Base-by-base conservation (phyloP, 2,113 vertebrate genomes). In the Corvus hawaiiensis region DNA sequence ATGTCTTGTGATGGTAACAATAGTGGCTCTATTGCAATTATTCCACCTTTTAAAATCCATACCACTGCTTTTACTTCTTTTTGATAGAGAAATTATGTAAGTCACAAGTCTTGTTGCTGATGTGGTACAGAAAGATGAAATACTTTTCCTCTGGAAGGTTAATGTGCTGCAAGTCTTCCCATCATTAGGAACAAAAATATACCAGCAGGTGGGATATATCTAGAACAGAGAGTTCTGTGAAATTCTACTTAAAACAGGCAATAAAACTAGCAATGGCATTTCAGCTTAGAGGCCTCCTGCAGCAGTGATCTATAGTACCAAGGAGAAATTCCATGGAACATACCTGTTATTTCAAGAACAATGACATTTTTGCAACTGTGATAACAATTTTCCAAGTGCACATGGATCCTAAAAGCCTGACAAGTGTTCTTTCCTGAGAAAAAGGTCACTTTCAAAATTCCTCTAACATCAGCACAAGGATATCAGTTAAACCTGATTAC, bases 101-200 rank as follows among this genome's bases (percentile, higher is more conserved):
- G 76, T 59, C 55, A 27, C 1, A 16, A 69, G 74, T 74, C 79
- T 93, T 87, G 51, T n/a, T 61, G 78, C 91, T 84, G 76, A 83
- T 87, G 87, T 17, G 15, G 61, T 63, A 52, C n/a, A 81, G 71
- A 76, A 96, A 96, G 92, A 95, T 85, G 22, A 96, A 96, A 97
- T 80, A 58, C 76, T 90, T 87, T 30, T 77, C 67, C 63, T 77
- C 79, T 84, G 76, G 87, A 96, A 97, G 90, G 92, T 94, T 96
- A 93, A 96, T 96, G 90, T 89, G 51, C 81, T 94, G 63, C 75
- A 87, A 91, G 95, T 90, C 85, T 96, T 78, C 85, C 55, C 74
- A 44, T 93, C 94, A 96, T 88, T 93, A 96, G 90, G 89, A 96
- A 90, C 87, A 96, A 97, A 96, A 96, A 93, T 95, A 89, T 20